Percentiles rank a stretch among this genome's conserved stretches.
phyloP scores from a whole-genome alignment of 2,888 invertebrate species.

The Zaprionus lineosus region DNA sequence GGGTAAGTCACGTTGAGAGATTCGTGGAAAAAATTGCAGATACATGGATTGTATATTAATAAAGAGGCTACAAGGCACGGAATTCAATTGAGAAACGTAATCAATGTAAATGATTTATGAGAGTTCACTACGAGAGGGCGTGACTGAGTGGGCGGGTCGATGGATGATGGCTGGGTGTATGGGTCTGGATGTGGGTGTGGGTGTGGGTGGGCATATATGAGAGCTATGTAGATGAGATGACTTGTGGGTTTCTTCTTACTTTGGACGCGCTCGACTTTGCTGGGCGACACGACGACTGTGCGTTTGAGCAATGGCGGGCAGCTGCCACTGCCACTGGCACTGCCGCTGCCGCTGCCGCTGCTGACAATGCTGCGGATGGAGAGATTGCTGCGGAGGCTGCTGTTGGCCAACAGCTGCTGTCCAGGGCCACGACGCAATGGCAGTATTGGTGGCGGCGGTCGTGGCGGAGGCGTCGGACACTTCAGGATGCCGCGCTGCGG shows the following conservation, averaged over 20 bases:
- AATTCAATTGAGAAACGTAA: conserved; percentile 46
- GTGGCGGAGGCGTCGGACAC: conserved; percentile 70
- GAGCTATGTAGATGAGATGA: conserved; percentile 36
- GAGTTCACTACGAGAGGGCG: conserved; percentile 20
- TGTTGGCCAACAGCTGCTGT: conserved; percentile 36
- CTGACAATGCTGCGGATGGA: conserved; percentile 20
- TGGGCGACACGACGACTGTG: conserved; percentile 57
- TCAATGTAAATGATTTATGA: conserved; percentile 62
- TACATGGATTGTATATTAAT: conserved; percentile 28
- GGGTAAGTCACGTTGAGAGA: conserved; percentile 25
- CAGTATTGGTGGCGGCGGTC: conserved; percentile 69
- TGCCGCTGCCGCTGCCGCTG: conserved; percentile 24
- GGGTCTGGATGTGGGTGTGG: conserved; percentile 12
- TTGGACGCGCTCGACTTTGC: conserved; percentile 72
- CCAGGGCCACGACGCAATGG: conserved; percentile 55
- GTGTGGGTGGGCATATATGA: conserved; percentile 21
- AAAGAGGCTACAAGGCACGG: conserved; percentile 23
- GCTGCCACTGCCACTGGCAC: conserved; percentile 22
- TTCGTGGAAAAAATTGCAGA: conserved; percentile 13
- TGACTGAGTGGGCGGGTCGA: too few relatives aligned
- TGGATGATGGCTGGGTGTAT: conserved; percentile 9
- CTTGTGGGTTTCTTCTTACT: conserved; percentile 73
- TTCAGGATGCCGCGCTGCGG: conserved; percentile 67
- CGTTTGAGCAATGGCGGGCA: conserved; percentile 62
- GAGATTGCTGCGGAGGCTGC: conserved; percentile 23